Evolutionary conservation across 2,888 invertebrate genomes (phyloP).

Genomic region (Hedychridium roseum): DNA sequence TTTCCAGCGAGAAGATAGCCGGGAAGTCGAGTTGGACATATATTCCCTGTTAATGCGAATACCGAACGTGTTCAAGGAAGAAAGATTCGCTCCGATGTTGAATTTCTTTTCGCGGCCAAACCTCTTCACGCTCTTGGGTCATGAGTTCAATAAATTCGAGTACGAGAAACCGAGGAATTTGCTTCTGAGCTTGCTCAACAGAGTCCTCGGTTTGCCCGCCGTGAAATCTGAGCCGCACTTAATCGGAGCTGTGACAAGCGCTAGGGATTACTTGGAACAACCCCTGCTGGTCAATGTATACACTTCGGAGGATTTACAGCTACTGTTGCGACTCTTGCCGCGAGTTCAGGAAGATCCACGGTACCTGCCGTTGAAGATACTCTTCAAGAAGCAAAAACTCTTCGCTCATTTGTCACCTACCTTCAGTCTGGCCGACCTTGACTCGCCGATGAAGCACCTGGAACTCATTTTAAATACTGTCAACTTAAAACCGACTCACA

Average conservation of each 20-base stretch:
- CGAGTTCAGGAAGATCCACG: constrained; percentile 17
- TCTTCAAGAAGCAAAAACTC: constrained; percentile 11
- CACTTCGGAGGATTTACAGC: constrained; percentile 6
- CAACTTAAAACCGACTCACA: constrained; percentile 3
- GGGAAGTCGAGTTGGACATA: constrained; percentile 17
- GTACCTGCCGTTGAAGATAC: constrained; percentile 18
- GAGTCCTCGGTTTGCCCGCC: neutral
- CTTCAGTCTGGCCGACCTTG: constrained; percentile 4
- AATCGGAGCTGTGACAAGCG: neutral
- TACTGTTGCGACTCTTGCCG: constrained; percentile 12
- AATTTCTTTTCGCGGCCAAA: constrained; percentile 17
- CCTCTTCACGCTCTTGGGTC: constrained; percentile 11
- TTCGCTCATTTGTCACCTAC: constrained; percentile 10
- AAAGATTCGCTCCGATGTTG: constrained; percentile 14
- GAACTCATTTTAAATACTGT: neutral
- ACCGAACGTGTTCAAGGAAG: constrained; percentile 13
- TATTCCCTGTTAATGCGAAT: constrained; percentile 13
- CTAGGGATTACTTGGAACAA: constrained; percentile 10
- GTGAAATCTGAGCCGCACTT: constrained; percentile 10
- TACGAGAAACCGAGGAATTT: constrained; percentile 9
- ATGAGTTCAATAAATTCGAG: constrained; percentile 22
- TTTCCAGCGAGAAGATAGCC: constrained; percentile 16
- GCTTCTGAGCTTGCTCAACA: constrained; percentile 17
- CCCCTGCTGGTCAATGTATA: constrained; percentile 21
- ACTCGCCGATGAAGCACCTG: constrained; percentile 1